These are phyloP conservation scores for Mus spretus DNA, from an alignment of 2,797 vertebrate species.

Conservation along the genomic window DNA sequence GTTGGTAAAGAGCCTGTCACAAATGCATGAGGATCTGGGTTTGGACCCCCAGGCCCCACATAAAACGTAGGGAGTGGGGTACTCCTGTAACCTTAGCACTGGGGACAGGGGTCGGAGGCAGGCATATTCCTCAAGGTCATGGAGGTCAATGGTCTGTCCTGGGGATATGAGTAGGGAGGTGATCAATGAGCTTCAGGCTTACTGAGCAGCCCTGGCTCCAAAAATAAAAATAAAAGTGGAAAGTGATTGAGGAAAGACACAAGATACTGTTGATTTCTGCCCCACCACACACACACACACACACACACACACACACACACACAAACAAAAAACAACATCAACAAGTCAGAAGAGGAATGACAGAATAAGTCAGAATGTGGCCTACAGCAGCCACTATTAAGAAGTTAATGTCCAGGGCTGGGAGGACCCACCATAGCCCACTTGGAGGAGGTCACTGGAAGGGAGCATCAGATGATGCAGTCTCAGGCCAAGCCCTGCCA, in stretches of 20 bases:
- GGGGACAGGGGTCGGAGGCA: neutral
- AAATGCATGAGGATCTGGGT: neutral
- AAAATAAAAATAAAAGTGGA: neutral
- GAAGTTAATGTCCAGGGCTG: neutral
- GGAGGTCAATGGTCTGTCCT: neutral
- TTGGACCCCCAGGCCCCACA: neutral
- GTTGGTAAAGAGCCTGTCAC: neutral
- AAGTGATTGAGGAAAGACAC: neutral
- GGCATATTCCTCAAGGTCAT: neutral
- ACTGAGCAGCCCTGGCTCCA: neutral
- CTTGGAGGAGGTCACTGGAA: neutral
- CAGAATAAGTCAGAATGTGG: neutral
- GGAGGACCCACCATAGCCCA: neutral
- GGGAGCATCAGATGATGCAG: neutral
- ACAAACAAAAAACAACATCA: neutral
- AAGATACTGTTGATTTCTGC: neutral
- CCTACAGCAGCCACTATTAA: neutral
- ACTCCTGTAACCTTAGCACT: neutral
- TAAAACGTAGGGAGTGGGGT: neutral
- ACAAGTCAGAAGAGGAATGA: neutral
- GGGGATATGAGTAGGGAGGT: neutral
- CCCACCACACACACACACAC: neutral
- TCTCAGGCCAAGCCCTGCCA: neutral
- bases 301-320: neutral
- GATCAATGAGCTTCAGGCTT: neutral